These are phyloP conservation scores for Leucoraja ocellata DNA, from an alignment of 2,797 vertebrate species.

Conservation along the genomic window DNA sequence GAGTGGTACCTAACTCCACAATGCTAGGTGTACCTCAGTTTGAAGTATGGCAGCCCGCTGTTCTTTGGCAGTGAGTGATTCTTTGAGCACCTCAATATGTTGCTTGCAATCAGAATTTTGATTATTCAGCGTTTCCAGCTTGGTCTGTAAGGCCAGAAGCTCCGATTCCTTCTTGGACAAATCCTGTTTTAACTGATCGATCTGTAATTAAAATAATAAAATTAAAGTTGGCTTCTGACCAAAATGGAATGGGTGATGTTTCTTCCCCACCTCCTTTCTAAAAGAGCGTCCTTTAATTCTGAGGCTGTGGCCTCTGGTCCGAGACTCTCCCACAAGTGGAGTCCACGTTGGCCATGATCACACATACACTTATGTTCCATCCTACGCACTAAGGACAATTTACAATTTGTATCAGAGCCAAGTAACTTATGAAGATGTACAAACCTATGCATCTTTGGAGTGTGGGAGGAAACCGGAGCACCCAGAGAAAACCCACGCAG, in stretches of 20 bases:
- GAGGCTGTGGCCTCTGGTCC: too few relatives aligned
- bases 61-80: conserved; percentile 99
- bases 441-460: too few relatives aligned
- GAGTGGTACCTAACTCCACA: neutral
- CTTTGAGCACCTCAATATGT: conserved; percentile 99
- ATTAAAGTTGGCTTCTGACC: neutral
- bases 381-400: too few relatives aligned
- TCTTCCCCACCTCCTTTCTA: too few relatives aligned
- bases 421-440: too few relatives aligned
- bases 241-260: neutral
- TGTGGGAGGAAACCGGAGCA: too few relatives aligned
- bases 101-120: conserved; percentile 99
- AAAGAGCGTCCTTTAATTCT: too few relatives aligned
- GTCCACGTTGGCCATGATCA: too few relatives aligned
- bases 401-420: too few relatives aligned
- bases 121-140: conserved; percentile 97
- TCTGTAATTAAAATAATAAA: conserved; percentile 58
- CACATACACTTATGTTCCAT: too few relatives aligned
- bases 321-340: too few relatives aligned
- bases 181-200: conserved; percentile 96
- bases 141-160: conserved; percentile 97
- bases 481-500: too few relatives aligned
- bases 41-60: conserved; percentile 98
- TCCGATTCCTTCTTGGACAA: conserved; percentile 97
- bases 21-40: conserved; percentile 74